Percentiles rank a stretch among this genome's conserved stretches.
Evolutionary conservation across 2,888 invertebrate genomes (phyloP).

Genomic region (Marasmarcha lunaedactyla): DNA sequence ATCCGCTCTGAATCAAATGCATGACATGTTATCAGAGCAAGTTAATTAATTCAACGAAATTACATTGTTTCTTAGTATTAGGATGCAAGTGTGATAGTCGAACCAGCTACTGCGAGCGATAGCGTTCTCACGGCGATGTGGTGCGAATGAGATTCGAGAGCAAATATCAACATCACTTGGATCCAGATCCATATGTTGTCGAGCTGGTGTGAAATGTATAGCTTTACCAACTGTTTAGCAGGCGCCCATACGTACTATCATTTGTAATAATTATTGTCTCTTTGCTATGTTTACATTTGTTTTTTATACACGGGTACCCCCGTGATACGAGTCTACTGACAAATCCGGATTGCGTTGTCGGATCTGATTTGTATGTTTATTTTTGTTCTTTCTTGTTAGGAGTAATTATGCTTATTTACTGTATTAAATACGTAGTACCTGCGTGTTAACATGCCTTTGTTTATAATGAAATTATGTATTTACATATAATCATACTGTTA

Average conservation of each 20-base stretch:
- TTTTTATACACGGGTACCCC: slow-evolving; percentile 39
- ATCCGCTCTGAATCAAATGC: no score
- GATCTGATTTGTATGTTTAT: background rate
- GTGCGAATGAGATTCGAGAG: slow-evolving; percentile 64
- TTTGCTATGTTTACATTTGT: slow-evolving; percentile 58
- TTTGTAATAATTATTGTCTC: slow-evolving; percentile 70
- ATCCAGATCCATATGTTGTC: slow-evolving; percentile 68
- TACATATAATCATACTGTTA: no score
- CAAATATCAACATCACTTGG: slow-evolving; percentile 55
- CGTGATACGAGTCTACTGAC: slow-evolving; percentile 18
- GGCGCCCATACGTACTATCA: slow-evolving; percentile 59
- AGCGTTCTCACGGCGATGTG: slow-evolving; percentile 57
- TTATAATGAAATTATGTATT: no score
- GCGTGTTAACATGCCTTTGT: no score
- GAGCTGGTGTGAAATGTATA: slow-evolving; percentile 68
- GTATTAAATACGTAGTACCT: no score
- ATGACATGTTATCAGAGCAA: no score
- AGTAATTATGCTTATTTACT: no score
- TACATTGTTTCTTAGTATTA: no score
- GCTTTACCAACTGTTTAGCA: slow-evolving; percentile 69
- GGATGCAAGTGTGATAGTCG: no score
- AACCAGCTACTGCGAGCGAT: no score
- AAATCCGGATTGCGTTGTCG: background rate
- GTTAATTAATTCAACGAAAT: no score
- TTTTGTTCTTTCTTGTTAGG: background rate